phyloP scores from a whole-genome alignment of 2,888 invertebrate species.

The Philonicus albiceps region DNA sequence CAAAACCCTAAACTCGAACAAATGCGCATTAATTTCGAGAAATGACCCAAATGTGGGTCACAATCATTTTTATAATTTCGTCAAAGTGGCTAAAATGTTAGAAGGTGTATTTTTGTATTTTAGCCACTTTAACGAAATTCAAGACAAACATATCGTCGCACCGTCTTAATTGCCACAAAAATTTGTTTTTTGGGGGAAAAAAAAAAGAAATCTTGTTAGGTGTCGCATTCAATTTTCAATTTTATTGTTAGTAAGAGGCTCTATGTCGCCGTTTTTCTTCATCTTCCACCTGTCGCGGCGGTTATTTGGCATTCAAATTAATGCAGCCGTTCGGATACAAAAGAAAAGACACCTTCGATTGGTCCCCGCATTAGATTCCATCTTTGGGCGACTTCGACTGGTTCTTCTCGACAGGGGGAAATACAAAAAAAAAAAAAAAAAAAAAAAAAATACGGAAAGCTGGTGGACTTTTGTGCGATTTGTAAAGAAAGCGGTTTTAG shows the following conservation, averaged over 20 bases:
- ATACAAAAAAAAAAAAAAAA: too few species aligned
- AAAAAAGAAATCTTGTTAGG: not conserved
- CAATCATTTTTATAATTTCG: not conserved
- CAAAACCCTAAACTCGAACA: not conserved
- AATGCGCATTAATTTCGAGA: not conserved
- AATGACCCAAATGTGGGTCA: not conserved
- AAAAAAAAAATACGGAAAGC: not conserved
- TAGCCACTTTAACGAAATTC: not conserved
- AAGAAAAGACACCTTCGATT: not conserved
- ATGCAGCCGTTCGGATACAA: not conserved
- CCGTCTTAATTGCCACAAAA: conserved; percentile 2
- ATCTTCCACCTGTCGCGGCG: not conserved
- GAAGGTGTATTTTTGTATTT: not conserved
- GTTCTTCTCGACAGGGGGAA: not conserved
- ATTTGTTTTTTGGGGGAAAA: not conserved
- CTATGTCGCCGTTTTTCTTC: not conserved
- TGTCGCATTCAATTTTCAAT: conserved; percentile 24
- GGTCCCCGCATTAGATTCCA: not conserved
- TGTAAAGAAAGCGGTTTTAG: not conserved
- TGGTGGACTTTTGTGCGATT: not conserved
- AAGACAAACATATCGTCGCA: not conserved
- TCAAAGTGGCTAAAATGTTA: not conserved
- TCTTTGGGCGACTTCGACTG: not conserved
- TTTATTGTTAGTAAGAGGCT: not conserved
- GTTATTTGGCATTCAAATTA: conserved; percentile 1